Evolutionary conservation across 2,888 invertebrate species (phyloP).

Genomic region (Ophioninae sp.): DNA sequence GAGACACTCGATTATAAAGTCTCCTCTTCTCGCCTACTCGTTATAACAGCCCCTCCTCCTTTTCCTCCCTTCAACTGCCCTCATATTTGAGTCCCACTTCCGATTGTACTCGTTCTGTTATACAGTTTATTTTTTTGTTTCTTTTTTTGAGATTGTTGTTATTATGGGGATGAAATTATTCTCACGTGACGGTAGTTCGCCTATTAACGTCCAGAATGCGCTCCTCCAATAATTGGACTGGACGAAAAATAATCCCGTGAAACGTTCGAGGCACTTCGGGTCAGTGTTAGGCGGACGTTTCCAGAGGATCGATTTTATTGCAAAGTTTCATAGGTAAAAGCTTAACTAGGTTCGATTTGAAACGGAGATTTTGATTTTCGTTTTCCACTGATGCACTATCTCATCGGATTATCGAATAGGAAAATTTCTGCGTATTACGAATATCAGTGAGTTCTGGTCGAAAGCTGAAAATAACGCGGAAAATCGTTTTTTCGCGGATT

Average conservation of each 20-base stretch:
- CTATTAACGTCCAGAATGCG: not conserved
- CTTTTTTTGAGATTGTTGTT: not conserved
- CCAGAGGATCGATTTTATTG: not conserved
- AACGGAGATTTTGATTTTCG: not conserved
- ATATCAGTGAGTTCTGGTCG: not conserved
- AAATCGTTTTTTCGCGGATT: not conserved
- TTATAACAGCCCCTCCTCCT: conserved; percentile 32
- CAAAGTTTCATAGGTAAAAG: not conserved
- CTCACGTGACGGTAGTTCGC: not conserved
- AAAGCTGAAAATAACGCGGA: not conserved
- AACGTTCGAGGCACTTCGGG: not conserved
- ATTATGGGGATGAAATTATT: not conserved
- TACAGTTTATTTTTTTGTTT: not conserved
- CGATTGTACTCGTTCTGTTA: conserved; percentile 23
- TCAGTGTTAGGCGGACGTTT: not conserved
- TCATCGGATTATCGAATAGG: not conserved
- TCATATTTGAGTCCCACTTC: conserved; percentile 32
- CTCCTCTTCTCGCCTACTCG: conserved; percentile 7
- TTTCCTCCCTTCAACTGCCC: not conserved
- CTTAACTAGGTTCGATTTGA: not conserved
- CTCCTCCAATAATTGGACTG: not conserved
- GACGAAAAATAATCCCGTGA: not conserved
- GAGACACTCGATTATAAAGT: conserved; percentile 51
- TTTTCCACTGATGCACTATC: not conserved
- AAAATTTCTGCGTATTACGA: not conserved